Evolutionary conservation across 2,888 invertebrate genomes (phyloP).

Genomic region (Abrostola triplasia): DNA sequence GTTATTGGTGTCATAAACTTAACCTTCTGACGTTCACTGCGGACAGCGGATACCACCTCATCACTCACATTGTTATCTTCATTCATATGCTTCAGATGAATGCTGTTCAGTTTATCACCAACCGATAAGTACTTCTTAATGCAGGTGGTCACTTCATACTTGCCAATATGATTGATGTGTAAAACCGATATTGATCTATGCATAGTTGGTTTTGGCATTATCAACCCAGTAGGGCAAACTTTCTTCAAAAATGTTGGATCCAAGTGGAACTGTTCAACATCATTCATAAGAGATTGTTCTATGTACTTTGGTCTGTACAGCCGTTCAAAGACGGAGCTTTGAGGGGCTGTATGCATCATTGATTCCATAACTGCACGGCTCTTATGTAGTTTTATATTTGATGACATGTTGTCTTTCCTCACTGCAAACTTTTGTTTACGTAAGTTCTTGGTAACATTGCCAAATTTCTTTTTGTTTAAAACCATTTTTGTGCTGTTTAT

Average conservation of each 20-base stretch:
- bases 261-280: conserved; percentile 65
- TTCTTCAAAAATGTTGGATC: conserved; percentile 73
- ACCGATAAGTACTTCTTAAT: conserved; percentile 81
- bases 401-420: conserved; percentile 21
- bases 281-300: conserved; percentile 50
- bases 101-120: conserved; percentile 75
- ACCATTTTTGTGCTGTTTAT: neutral
- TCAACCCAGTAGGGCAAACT: conserved; percentile 64
- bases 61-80: conserved; percentile 70
- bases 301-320: conserved; percentile 75
- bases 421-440: conserved; percentile 20
- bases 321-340: conserved; percentile 78
- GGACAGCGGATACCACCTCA: conserved; percentile 76
- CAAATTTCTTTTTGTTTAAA: conserved; percentile 11
- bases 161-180: conserved; percentile 79
- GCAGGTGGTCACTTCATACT: conserved; percentile 74
- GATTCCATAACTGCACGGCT: conserved; percentile 52
- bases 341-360: conserved; percentile 29
- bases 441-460: neutral
- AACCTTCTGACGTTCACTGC: conserved; percentile 81
- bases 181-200: conserved; percentile 84
- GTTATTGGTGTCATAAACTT: conserved; percentile 77
- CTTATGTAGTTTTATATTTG: conserved; percentile 46
- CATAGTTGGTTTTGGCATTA: conserved; percentile 56
- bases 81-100: conserved; percentile 68